Evolutionary conservation across 2,113 vertebrate species (phyloP), one percentile per base, ranked within the genome.

Genomic region (Myotis brandtii): DNA sequence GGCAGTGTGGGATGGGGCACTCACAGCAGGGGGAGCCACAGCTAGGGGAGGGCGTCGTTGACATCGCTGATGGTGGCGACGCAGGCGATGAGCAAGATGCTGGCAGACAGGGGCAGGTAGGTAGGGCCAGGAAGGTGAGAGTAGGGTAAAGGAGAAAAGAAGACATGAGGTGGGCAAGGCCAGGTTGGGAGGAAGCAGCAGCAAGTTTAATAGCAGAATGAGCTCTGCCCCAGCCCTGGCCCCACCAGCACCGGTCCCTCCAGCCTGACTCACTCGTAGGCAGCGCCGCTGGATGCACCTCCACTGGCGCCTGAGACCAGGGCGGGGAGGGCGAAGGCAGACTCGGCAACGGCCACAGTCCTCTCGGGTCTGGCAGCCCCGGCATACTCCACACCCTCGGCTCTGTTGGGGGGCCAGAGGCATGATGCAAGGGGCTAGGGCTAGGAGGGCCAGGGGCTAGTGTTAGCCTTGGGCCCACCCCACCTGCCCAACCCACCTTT

Each of bases 261-360:
- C 25, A 54, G 70, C 84, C 81, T 27, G 17, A 96, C 96, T 95
- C 82, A 97, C 98, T 97, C 98, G 93, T 43, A 98, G 94, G 72
- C 98, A 98, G 59, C 97, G 97, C n/a, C 98, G 97, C 86, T 97
- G 97, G 66, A 98, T 50, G n/a, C 98, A 98, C 88, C 89, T 97
- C 97, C 98, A 97, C 52, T 97, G 97, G 62, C 98, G 97, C 94
- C 97, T 97, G 90, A 97, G 95, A 73, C 97, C 98, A 6, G 98
- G 98, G 64, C 96, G 97, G 69, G 97, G 96, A 93, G 89, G 89
- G 64, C 97, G 96, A 73, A 98, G 98, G 94, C 99, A 99, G 97
- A 99, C 98, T 34, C 98, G 98, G 97, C 99, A 99, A 91, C 94
- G 98, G 12, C 99, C 99, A 97, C 99, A 99, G 86, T 99, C 99